Conservation (phyloP, 2,797 vertebrate genomes). For the Sternotherus odoratus region DNA sequence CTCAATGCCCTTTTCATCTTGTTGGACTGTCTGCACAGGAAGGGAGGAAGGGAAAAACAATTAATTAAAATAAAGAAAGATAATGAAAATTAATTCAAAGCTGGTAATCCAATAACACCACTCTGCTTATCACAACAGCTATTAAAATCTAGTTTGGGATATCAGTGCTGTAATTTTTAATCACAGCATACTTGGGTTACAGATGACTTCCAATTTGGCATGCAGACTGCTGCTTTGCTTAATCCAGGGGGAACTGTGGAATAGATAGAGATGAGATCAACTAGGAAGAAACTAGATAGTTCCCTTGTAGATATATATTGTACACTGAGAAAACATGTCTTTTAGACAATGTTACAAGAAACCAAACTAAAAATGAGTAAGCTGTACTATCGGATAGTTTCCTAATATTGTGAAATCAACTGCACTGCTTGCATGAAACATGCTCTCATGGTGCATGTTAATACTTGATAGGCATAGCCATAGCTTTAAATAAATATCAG, state of each 20-base stretch:
- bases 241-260: slow-evolving; percentile 7
- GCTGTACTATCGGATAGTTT: background rate
- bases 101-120: slow-evolving; percentile 39
- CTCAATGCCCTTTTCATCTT: slow-evolving; percentile 1
- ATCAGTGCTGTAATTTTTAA: slow-evolving; percentile 52
- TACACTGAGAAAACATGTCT: background rate
- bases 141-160: slow-evolving; percentile 61
- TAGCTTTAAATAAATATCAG: background rate
- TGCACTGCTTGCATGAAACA: background rate
- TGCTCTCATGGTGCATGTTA: background rate
- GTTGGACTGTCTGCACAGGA: slow-evolving; percentile 1
- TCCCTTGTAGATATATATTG: background rate
- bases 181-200: slow-evolving; percentile 6
- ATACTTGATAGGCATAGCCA: background rate
- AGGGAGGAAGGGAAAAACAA: background rate
- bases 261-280: slow-evolving; percentile 3
- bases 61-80: slow-evolving; percentile 54
- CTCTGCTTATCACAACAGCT: slow-evolving; percentile 44
- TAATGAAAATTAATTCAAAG: slow-evolving; percentile 58
- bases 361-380: background rate
- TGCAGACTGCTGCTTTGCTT: slow-evolving; percentile 13
- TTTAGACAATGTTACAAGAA: slow-evolving; percentile 30
- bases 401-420: slow-evolving; percentile 19
- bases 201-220: slow-evolving; percentile 31
- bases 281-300: background rate